phyloP scores from a whole-genome alignment of 1,140 invertebrate genomes.

The Diorhabda carinulata region DNA sequence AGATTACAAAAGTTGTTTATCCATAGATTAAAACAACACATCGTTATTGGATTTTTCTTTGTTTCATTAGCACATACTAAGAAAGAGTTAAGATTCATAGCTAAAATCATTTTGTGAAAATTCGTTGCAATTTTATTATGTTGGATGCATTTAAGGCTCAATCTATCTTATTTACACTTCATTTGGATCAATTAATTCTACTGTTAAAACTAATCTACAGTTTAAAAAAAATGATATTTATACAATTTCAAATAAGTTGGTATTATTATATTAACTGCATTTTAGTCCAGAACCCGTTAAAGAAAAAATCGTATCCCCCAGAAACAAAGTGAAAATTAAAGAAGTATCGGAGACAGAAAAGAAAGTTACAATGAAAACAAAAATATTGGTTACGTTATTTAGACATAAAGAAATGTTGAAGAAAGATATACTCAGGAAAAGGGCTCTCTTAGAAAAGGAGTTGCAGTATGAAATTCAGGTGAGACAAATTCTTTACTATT shows the following conservation, averaged over 20 bases:
- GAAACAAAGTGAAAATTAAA: constrained; percentile 37
- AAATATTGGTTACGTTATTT: constrained; percentile 65
- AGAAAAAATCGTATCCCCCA: constrained; percentile 40
- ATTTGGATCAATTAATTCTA: background rate
- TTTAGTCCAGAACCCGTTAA: constrained; percentile 32
- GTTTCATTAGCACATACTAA: too few species aligned
- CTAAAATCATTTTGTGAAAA: too few species aligned
- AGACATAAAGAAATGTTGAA: constrained; percentile 89
- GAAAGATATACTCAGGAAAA: constrained; percentile 89
- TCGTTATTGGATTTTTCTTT: too few species aligned
- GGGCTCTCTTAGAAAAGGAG: constrained; percentile 85
- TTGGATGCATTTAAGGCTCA: too few species aligned
- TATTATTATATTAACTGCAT: background rate
- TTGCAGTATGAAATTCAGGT: constrained; percentile 86
- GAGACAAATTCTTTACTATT: constrained; percentile 12
- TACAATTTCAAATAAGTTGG: too few species aligned
- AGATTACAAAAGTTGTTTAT: too few species aligned
- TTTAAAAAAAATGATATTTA: background rate
- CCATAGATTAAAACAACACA: too few species aligned
- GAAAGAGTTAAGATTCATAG: too few species aligned
- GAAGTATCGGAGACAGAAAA: constrained; percentile 51
- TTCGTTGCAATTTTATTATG: too few species aligned
- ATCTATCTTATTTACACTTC: too few species aligned
- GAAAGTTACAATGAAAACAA: constrained; percentile 55
- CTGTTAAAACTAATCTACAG: background rate